Evolutionary conservation across 2,888 invertebrate genomes (phyloP).

Genomic region (Chrysolina haemoptera): DNA sequence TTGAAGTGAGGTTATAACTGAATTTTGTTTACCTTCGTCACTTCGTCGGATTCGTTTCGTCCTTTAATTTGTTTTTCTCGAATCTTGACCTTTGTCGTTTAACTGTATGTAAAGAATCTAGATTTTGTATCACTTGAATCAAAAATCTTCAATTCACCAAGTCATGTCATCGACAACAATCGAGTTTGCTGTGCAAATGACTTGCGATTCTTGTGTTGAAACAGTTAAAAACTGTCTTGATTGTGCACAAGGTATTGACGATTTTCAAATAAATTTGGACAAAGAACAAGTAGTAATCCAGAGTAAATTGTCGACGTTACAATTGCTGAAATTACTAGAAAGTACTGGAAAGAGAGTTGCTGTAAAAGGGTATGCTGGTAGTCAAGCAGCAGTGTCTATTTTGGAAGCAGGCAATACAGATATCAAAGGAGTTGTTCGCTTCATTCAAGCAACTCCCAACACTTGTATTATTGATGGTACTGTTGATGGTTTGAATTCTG

Average conservation of each 20-base stretch:
- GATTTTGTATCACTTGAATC: background rate
- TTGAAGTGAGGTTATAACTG: too few relatives aligned
- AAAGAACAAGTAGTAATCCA: slow-evolving; percentile 81
- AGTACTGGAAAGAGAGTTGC: slow-evolving; percentile 81
- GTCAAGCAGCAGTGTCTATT: slow-evolving; percentile 81
- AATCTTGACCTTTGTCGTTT: background rate
- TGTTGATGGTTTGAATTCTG: slow-evolving; percentile 82
- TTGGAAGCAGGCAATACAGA: slow-evolving; percentile 70
- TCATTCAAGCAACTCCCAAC: slow-evolving; percentile 76
- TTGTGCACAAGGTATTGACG: slow-evolving; percentile 69
- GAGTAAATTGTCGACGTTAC: slow-evolving; percentile 75
- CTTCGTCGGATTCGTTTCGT: too few relatives aligned
- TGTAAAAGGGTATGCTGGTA: slow-evolving; percentile 85
- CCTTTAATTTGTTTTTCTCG: too few relatives aligned
- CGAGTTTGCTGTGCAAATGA: slow-evolving; percentile 79
- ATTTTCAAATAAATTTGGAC: slow-evolving; percentile 73
- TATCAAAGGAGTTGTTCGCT: slow-evolving; percentile 83
- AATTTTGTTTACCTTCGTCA: too few relatives aligned
- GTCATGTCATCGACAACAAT: slow-evolving; percentile 70
- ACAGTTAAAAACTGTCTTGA: slow-evolving; percentile 70
- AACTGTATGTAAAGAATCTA: too few relatives aligned
- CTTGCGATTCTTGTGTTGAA: slow-evolving; percentile 72
- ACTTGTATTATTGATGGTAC: slow-evolving; percentile 86
- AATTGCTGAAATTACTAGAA: slow-evolving; percentile 71
- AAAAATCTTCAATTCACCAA: background rate